Base-by-base conservation (phyloP, 2,888 invertebrate genomes). In the Cerastoderma edule region DNA sequence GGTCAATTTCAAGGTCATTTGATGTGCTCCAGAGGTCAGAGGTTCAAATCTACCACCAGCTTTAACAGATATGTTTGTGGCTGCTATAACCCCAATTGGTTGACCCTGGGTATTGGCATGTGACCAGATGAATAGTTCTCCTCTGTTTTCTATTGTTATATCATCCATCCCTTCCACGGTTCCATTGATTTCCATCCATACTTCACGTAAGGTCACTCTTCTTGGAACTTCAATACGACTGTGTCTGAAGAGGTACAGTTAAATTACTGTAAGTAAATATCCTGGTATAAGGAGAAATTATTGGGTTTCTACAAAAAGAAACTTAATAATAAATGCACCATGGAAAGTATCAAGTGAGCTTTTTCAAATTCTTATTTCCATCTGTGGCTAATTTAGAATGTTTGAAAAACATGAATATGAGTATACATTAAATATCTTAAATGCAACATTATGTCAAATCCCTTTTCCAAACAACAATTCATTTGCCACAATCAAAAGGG, bases 41-140 rank as follows among this genome's bases (percentile, higher is more conserved):
- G 85, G 82, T 69, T 87, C 86, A 60, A 87, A 78, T 68, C 83
- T 84, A 0, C 88, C 88, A 22, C 88, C 89, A 48, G 89, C 87
- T 48, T 84, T 78, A 6, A 88, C 86, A 54, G 81, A 81, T 22
- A 89, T 79, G 65, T 87, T 87, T 19, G 76, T 83, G 8, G 83
- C 71, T 0, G 63, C n/a, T 28, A 88, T 72, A 39, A 60, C 68
- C 8, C 88, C 89, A n/a, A 74, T 71, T 3, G 77, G 70, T 0
- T 77, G 27, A 1, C 83, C 85, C 3, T 71, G 67, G 8, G 88
- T 83, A 66, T 80, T 82, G 8, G 85, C 87, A 53, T 87, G 77
- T 0, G 88, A 88, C 88, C 88, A 88, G 57, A 88, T 73, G 70
- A 82, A 85, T 2, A 88, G 76, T 44, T 85, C 78, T 0, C 86